Percentiles rank a stretch among this genome's conserved stretches.
Evolutionary conservation across 2,113 vertebrate species (phyloP).

Genomic region (Cepphus grylle): DNA sequence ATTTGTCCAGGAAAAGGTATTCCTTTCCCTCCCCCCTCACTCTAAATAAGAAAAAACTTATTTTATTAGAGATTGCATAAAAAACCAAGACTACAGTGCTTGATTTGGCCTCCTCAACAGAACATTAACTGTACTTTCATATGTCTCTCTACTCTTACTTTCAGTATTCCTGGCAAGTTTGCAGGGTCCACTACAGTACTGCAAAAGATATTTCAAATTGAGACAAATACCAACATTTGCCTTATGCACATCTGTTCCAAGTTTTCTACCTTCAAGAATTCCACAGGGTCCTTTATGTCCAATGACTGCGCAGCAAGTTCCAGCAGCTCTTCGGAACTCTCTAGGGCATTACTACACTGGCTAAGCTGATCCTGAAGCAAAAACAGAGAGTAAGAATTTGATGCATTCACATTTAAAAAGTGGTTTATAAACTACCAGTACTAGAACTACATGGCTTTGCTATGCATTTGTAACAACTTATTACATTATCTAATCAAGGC

Average conservation of each 20-base stretch:
- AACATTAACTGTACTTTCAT: background rate
- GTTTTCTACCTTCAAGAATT: constrained; percentile 85
- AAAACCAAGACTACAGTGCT: background rate
- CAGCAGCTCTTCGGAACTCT: constrained; percentile 86
- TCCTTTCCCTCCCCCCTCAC: background rate
- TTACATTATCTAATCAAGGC: background rate
- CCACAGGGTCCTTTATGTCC: constrained; percentile 80
- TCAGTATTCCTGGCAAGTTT: background rate
- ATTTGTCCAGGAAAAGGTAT: background rate
- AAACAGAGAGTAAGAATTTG: background rate
- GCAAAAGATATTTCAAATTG: background rate
- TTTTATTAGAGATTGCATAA: background rate
- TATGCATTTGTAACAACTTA: background rate
- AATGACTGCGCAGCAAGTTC: constrained; percentile 83
- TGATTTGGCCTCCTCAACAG: background rate
- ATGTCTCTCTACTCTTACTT: background rate
- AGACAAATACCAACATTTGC: background rate
- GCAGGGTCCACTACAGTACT: background rate
- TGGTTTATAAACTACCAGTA: background rate
- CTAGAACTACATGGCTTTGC: background rate
- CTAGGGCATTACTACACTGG: constrained; percentile 83
- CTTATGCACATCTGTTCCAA: background rate
- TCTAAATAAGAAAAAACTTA: background rate
- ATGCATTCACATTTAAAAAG: background rate
- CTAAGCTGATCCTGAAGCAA: constrained; percentile 80